These are phyloP conservation scores for Sinotaia quadrata DNA, from an alignment of 2,888 invertebrate genomes.

Conservation along the genomic window DNA sequence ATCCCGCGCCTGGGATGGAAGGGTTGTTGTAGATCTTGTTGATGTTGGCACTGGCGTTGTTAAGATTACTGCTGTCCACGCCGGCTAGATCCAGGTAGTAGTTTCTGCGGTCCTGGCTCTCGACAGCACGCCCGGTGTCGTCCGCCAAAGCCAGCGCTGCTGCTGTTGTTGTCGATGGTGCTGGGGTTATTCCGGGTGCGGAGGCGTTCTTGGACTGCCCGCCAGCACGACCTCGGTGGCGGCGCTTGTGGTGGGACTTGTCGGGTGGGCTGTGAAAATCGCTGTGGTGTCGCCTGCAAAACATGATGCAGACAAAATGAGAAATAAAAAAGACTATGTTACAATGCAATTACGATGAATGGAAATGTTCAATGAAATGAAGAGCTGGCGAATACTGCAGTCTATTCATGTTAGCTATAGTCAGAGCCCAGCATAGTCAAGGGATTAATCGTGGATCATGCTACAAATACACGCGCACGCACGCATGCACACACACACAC, in stretches of 20 bases:
- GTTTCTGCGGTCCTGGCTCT: slow-evolving; percentile 63
- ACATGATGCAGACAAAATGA: too few species aligned
- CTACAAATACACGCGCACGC: too few species aligned
- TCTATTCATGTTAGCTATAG: too few species aligned
- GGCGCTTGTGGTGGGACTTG: slow-evolving; percentile 54
- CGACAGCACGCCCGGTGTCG: slow-evolving; percentile 47
- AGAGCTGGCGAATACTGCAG: too few species aligned
- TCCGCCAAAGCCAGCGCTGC: slow-evolving; percentile 18
- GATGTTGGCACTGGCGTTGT: slow-evolving; percentile 33
- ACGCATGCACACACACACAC: too few species aligned
- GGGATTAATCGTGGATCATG: too few species aligned
- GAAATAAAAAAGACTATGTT: too few species aligned
- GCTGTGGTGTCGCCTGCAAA: slow-evolving; percentile 65
- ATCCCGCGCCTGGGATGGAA: slow-evolving; percentile 19
- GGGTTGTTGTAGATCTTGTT: slow-evolving; percentile 51
- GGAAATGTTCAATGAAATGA: too few species aligned
- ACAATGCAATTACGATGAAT: too few species aligned
- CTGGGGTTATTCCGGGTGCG: background rate
- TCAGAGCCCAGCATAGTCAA: too few species aligned
- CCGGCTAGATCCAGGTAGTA: slow-evolving; percentile 72
- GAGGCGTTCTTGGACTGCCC: background rate
- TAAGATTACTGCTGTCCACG: slow-evolving; percentile 64
- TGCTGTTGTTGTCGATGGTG: slow-evolving; percentile 14
- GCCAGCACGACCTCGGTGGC: slow-evolving; percentile 43
- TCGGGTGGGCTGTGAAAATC: slow-evolving; percentile 54